phyloP scores from a whole-genome alignment of 2,113 vertebrate species.

The Ctenodactylus gundi region DNA sequence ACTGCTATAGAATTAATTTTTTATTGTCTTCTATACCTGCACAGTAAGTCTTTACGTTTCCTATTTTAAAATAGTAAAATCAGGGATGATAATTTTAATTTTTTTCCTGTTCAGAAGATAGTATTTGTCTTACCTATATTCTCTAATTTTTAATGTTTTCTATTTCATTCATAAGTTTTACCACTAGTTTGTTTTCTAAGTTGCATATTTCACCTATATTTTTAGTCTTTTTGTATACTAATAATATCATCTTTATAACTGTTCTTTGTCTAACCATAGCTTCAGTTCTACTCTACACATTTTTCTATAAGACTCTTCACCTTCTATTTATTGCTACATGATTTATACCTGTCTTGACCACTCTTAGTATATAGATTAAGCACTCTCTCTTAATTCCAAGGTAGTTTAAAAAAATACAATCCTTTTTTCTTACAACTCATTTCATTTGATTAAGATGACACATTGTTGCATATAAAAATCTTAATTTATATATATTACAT shows the following conservation, averaged over 20 bases:
- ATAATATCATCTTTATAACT: neutral
- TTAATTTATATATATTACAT: neutral
- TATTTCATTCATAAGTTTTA: conserved; percentile 3
- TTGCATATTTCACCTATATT: neutral
- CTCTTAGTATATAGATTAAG: neutral
- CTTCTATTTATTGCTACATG: neutral
- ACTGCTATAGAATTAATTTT: neutral
- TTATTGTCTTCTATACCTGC: neutral
- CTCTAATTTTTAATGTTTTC: neutral
- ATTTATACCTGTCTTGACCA: neutral
- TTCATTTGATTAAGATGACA: neutral
- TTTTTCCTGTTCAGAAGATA: conserved; percentile 13
- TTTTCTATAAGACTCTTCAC: neutral
- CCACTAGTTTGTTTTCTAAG: conserved; percentile 17
- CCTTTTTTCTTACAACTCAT: neutral
- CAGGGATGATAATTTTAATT: too few species aligned
- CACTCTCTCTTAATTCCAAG: neutral
- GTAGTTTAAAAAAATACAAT: neutral
- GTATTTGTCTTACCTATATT: neutral
- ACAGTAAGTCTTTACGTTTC: neutral
- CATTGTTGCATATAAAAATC: neutral
- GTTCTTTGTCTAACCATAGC: neutral
- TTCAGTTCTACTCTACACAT: neutral
- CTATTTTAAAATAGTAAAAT: too few species aligned
- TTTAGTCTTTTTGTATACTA: conserved; percentile 17